Percentiles rank a stretch among this genome's conserved stretches.
Evolutionary conservation across 2,113 vertebrate species (phyloP).

Genomic region (Phyllostomus hastatus): DNA sequence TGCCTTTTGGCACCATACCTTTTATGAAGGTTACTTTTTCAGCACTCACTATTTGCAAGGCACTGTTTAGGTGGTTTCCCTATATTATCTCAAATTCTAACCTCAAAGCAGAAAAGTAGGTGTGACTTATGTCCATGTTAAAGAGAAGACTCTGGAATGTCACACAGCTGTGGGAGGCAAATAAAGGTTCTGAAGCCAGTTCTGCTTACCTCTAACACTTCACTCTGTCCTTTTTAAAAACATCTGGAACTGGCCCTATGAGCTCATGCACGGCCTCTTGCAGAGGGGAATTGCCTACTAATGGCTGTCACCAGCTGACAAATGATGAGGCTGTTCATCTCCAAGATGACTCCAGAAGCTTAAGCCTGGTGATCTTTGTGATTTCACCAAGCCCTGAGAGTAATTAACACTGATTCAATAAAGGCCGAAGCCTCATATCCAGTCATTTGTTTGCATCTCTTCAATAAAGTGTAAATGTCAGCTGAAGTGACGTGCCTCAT

Average conservation of each 20-base stretch:
- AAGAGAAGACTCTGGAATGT: neutral
- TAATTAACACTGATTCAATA: constrained; percentile 62
- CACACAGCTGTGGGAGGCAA: neutral
- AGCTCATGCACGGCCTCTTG: neutral
- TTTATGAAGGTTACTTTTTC: neutral
- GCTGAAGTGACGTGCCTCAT: constrained; percentile 41
- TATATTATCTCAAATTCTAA: neutral
- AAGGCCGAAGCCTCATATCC: neutral
- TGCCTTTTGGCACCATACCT: neutral
- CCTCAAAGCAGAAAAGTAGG: neutral
- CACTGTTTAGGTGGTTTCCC: neutral
- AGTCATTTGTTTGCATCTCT: constrained; percentile 53
- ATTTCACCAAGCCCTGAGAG: constrained; percentile 17
- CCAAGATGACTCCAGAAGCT: neutral
- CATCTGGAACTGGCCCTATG: neutral
- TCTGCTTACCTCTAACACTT: neutral
- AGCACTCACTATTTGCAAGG: neutral
- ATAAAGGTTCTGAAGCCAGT: neutral
- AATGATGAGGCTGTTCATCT: neutral
- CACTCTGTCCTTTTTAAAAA: neutral
- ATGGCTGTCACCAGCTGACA: neutral
- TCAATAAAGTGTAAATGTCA: constrained; percentile 66
- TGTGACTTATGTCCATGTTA: neutral
- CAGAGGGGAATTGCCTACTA: neutral
- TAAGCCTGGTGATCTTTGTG: constrained; percentile 43